Conservation (phyloP, 2,888 invertebrate species). For the Teleogryllus oceanicus region DNA sequence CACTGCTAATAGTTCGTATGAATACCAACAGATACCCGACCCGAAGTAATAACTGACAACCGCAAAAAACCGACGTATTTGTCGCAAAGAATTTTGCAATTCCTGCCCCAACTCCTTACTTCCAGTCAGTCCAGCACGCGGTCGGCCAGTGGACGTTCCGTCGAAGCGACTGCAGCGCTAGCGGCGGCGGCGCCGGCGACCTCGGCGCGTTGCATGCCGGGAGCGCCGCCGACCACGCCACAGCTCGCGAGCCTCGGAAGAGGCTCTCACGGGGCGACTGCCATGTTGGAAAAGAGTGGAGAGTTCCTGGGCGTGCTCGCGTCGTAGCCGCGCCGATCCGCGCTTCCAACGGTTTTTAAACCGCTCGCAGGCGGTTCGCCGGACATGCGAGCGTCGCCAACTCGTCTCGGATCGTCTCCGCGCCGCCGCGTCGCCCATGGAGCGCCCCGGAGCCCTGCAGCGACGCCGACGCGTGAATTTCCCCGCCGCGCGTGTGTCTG, state of each 20-base stretch:
- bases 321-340: not conserved
- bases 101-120: too few species aligned
- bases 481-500: not conserved
- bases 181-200: not conserved
- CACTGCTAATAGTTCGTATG: too few species aligned
- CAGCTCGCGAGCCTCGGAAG: not conserved
- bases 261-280: not conserved
- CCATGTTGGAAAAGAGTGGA: not conserved
- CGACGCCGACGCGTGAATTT: not conserved
- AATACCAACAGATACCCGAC: too few species aligned
- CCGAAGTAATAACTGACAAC: too few species aligned
- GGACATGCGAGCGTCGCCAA: not conserved
- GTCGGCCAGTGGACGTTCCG: too few species aligned
- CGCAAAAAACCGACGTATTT: too few species aligned
- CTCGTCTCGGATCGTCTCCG: not conserved
- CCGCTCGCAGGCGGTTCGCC: not conserved
- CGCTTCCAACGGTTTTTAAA: not conserved
- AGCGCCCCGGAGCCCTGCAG: too few species aligned
- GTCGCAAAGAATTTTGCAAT: too few species aligned
- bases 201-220: not conserved
- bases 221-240: slow-evolving; percentile 1
- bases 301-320: not conserved
- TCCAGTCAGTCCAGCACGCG: too few species aligned
- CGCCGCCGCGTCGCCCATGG: not conserved
- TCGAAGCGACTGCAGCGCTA: too few species aligned